Evolutionary conservation across 2,797 vertebrate species (phyloP).

Genomic region (Malurus splendens): DNA sequence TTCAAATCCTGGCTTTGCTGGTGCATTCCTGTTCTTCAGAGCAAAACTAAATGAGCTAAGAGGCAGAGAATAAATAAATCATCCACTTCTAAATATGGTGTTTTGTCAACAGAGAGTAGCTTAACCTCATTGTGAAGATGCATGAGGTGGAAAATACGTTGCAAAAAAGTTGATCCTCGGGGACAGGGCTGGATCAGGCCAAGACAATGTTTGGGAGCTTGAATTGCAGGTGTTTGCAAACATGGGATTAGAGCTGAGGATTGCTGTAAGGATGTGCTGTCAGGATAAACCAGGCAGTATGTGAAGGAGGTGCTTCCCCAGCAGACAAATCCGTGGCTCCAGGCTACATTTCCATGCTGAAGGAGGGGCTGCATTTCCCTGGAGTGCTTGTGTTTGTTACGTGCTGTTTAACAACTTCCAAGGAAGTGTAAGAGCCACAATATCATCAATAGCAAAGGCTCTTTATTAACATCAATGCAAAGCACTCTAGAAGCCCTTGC

Average conservation of each 20-base stretch:
- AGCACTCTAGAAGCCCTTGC: background rate
- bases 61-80: background rate
- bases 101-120: background rate
- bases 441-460: background rate
- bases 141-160: background rate
- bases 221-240: slow-evolving; percentile 30
- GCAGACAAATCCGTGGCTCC: background rate
- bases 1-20: slow-evolving; percentile 1
- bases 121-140: background rate
- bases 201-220: background rate
- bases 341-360: background rate
- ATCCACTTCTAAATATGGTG: background rate
- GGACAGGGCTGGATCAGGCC: background rate
- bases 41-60: background rate
- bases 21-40: background rate
- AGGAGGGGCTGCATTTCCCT: background rate
- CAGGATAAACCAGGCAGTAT: background rate
- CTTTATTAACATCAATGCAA: background rate
- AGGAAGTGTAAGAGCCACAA: background rate
- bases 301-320: background rate
- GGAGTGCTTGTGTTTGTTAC: background rate
- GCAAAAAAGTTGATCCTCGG: background rate
- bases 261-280: background rate
- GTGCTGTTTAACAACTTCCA: background rate
- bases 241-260: background rate